These are phyloP conservation scores for Colaptes auratus DNA, from an alignment of 2,113 vertebrate species.

Conservation along the genomic window DNA sequence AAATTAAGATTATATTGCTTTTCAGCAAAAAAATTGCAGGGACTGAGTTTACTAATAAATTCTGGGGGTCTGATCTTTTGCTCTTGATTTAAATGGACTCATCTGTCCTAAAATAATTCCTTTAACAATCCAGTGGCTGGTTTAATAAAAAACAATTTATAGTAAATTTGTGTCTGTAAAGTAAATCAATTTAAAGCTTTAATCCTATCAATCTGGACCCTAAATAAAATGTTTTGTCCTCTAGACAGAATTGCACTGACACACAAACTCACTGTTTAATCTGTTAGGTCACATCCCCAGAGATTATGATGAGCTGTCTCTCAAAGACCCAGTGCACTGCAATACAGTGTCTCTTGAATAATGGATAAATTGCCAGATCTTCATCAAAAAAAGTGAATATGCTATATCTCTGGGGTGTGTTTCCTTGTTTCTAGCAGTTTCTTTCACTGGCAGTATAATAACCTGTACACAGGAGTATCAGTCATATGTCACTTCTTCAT, in stretches of 20 bases:
- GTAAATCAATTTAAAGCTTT: constrained; percentile 62
- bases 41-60: constrained; percentile 40
- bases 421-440: constrained; percentile 66
- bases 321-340: constrained; percentile 46
- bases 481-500: constrained; percentile 40
- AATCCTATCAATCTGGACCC: constrained; percentile 54
- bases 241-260: constrained; percentile 59
- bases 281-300: constrained; percentile 62
- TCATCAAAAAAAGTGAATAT: constrained; percentile 41
- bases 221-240: constrained; percentile 58
- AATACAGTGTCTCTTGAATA: constrained; percentile 56
- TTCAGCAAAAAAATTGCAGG: constrained; percentile 25
- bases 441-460: constrained; percentile 51
- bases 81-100: constrained; percentile 43
- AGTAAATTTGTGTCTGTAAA: constrained; percentile 53
- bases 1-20: constrained; percentile 21
- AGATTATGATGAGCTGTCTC: constrained; percentile 66
- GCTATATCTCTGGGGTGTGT: constrained; percentile 5
- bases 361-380: constrained; percentile 71
- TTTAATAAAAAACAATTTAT: constrained; percentile 58
- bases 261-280: constrained; percentile 74
- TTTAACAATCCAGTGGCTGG: constrained; percentile 42
- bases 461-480: constrained; percentile 68
- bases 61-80: constrained; percentile 30
- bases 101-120: constrained; percentile 59